Evolutionary conservation across 2,113 vertebrate genomes (phyloP), one percentile per base, ranked within the genome.

Genomic region (Empidonax traillii): DNA sequence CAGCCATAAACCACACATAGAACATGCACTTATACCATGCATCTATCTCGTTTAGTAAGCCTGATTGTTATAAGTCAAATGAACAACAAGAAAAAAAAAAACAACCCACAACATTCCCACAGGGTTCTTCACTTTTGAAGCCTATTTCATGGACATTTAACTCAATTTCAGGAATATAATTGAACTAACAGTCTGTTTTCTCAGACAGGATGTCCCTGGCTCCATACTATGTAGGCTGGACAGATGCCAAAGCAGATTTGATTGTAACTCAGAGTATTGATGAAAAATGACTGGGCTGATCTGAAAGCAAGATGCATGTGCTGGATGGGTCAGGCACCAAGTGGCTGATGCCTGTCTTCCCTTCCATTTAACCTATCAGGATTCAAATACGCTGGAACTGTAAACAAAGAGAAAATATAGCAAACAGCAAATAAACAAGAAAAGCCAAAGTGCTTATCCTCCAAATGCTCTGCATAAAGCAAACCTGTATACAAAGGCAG

Each of bases 161-260:
- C 87, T 97, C 73, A 87, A 85, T 96, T 98, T 97, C 81, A 94
- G 90, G 95, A 96, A 89, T 94, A 90, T 79, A 96, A 97, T 92
- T 96, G 94, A 96, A 94, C 51, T 90, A 96, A 91, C 91, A 91
- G 91, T 97, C 95, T 96, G 94, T 91, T 97, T 62, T 93, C 49
- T 89, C 77, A 97, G 62, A 95, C 89, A 96, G 85, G 89, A 94
- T 84, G 81, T 96, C 90, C 94, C 82, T 75, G 91, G 83, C 66
- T 93, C 94, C 93, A 94, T 93, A 95, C 91, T 96, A 90, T 39
- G 81, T 44, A 92, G 74, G 49, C 91, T 97, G 89, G 88, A 92
- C 5, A 93, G 59, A 95, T 94, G 91, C 94, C 78, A 94, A 96
- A 86, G 75, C 47, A 84, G 80, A 79, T 95, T 44, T 90, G 84